Evolutionary conservation across 2,797 vertebrate species (phyloP), one percentile per base, ranked within the genome.

Genomic region (Platyrinchus mystaceus): DNA sequence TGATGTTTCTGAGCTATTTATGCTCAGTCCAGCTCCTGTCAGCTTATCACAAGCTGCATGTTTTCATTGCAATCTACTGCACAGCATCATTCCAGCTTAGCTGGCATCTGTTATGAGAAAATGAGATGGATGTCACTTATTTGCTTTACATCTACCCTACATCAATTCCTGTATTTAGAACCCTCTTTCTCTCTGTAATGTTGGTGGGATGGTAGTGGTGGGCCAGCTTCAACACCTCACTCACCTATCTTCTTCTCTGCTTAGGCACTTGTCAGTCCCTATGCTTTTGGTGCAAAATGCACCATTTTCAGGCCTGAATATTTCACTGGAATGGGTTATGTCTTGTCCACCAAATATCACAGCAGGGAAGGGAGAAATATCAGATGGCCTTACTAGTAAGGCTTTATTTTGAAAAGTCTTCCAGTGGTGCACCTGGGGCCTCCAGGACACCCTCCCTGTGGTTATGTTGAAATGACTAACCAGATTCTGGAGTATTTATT

Each of bases 51-150:
- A 59, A 71, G 56, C 59, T 91, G 82, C 43, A 78, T 94, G 84
- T 95, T 96, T 91, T 95, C 89, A 95, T 27, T 94, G 89, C 74
- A 93, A 91, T 95, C 94, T 86, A 88, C 85, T 91, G 80, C 85
- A 93, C 79, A 96, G 92, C 87, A 96, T 62, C 92, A 87, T 62
- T 88, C 66, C 91, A 93, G 80, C 83, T 93, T 84, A 86, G 93
- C 70, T 91, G 79, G 94, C 71, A 77, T 64, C 85, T 88, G 88
- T 84, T 95, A 93, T 27, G 70, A 93, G 78, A 85, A 91, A 89
- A 73, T 47, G 92, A 95, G 82, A 89, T 24, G 55, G 49, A 94
- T 93, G 93, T 93, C 56, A 86, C 59, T 79, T 30, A 79, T 90
- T 84, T 94, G 77, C 78, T 93, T 82, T 62, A 55, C 47, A 75